Percentiles rank a stretch among this genome's conserved stretches.
phyloP scores from a whole-genome alignment of 2,113 vertebrate species.

The Stomatorhinus ivindoensis region DNA sequence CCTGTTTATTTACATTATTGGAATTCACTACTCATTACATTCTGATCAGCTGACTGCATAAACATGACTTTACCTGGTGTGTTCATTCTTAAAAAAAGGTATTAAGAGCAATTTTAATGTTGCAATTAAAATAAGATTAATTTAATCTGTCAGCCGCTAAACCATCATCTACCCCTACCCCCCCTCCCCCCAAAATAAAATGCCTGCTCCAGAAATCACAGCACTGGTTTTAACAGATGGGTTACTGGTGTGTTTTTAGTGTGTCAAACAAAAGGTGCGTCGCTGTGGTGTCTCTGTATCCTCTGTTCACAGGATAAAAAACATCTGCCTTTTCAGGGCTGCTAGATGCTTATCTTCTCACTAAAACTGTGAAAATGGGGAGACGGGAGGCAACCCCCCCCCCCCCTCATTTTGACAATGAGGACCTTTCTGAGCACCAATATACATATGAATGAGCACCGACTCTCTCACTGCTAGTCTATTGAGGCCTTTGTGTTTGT shows the following conservation, averaged over 20 bases:
- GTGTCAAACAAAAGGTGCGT: background rate
- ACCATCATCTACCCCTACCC: background rate
- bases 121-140: background rate
- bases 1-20: background rate
- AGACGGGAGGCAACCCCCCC: background rate
- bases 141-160: background rate
- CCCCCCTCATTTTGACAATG: background rate
- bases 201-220: background rate
- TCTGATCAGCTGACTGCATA: background rate
- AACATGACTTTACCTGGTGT: background rate
- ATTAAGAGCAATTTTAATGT: background rate
- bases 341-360: background rate
- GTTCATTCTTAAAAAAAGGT: background rate
- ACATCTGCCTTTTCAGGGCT: conserved; percentile 11
- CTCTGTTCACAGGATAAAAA: background rate
- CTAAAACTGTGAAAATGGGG: background rate
- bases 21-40: background rate
- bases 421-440: background rate
- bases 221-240: background rate
- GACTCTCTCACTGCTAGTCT: background rate
- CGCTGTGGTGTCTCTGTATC: background rate
- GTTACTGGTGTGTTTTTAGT: background rate
- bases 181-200: background rate
- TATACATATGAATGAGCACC: conserved; percentile 14
- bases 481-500: conserved; percentile 4